Evolutionary conservation across 2,797 vertebrate species (phyloP).

Genomic region (Leucoraja ocellata): DNA sequence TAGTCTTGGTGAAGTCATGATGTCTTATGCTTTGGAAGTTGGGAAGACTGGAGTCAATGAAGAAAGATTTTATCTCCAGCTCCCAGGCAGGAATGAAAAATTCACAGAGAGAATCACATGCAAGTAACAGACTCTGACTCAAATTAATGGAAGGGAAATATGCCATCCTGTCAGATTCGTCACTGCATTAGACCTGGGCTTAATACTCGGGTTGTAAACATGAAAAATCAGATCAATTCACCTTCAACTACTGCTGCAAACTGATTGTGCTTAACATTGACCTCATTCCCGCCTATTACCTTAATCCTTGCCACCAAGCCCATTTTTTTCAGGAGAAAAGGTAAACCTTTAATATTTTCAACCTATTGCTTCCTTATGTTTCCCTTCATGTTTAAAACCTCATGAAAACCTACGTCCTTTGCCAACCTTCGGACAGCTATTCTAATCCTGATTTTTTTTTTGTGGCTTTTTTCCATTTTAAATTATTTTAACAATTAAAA

Average conservation of each 20-base stretch:
- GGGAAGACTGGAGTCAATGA: neutral
- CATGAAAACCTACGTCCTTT: neutral
- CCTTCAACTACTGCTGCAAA: neutral
- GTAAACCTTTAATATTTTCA: neutral
- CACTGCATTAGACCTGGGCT: neutral
- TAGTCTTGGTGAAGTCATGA: neutral
- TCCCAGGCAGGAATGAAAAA: neutral
- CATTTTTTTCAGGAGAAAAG: neutral
- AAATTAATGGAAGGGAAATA: neutral
- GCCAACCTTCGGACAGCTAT: neutral
- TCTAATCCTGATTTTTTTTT: neutral
- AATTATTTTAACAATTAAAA: neutral
- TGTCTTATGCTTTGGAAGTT: neutral
- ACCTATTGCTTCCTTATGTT: neutral
- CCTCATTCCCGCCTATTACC: neutral
- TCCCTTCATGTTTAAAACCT: neutral
- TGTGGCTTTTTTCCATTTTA: neutral
- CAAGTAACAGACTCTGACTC: neutral
- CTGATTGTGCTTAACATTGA: neutral
- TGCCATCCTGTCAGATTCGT: neutral
- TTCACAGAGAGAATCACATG: neutral
- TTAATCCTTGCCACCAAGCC: neutral
- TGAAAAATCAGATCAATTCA: neutral
- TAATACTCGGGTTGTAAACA: neutral
- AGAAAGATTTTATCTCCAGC: neutral